These are phyloP conservation scores for Petrocephalus schoutedeni DNA, from an alignment of 2,797 vertebrate species.

Conservation along the genomic window DNA sequence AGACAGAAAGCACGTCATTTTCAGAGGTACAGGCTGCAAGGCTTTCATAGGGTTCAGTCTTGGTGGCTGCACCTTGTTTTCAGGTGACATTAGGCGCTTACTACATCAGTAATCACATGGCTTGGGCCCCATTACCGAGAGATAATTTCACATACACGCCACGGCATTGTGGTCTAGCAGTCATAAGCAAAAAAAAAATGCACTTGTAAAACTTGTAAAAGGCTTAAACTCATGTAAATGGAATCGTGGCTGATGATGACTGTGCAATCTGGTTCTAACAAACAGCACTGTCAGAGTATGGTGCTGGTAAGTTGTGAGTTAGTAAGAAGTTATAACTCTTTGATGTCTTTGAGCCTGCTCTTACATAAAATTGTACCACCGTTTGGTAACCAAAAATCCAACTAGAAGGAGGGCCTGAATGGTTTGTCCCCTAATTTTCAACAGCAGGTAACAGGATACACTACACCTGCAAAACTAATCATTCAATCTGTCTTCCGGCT, in stretches of 20 bases:
- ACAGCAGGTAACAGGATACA: not conserved
- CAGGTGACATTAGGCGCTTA: not conserved
- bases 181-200: not conserved
- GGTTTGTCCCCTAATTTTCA: not conserved
- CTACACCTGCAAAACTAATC: not conserved
- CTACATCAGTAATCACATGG: not conserved
- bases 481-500: not conserved
- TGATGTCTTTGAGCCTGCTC: not conserved
- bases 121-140: not conserved
- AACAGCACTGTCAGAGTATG: not conserved
- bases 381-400: not conserved
- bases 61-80: not conserved
- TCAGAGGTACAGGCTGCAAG: not conserved
- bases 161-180: not conserved
- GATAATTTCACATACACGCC: not conserved
- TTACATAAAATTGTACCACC: not conserved
- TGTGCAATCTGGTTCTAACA: not conserved
- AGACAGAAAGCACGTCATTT: not conserved
- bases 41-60: not conserved
- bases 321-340: not conserved
- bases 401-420: not conserved
- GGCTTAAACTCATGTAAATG: not conserved
- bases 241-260: not conserved
- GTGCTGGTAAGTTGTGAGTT: not conserved
- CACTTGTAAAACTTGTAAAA: not conserved